Evolutionary conservation across 2,888 invertebrate genomes (phyloP), one percentile per base, ranked within the genome.

Genomic region (Polymixis lichenea): DNA sequence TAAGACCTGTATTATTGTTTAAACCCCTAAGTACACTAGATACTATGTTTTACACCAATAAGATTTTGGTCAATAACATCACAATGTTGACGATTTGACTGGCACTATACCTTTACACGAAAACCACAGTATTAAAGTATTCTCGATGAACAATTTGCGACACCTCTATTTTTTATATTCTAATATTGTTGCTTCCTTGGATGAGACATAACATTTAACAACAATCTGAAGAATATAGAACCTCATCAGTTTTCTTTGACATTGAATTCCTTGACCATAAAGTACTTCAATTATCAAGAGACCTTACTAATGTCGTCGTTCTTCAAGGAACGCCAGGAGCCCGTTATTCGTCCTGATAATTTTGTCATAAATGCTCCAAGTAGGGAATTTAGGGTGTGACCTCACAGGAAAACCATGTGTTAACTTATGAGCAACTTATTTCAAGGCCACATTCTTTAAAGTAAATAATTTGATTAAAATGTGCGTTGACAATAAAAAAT

Each of bases 281-380:
- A 70, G 53, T n/a, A 43, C 13, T 51, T 51, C 58, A 67, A 55
- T 61, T 69, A 65, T 68, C 72, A 60, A 56, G 72, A 56, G 73
- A 68, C 67, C 64, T 62, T 46, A 71, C 70, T 56, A 69, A 80
- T 71, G 86, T 70, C 69, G 58, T 71, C 62, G 56, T 61, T 77
- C 68, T 69, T 51, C 74, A 79, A 2, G 82, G 82, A 87, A 87
- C 85, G 82, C 38, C 56, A 67, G 74, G 58, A 74, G 43, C 11
- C 87, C 88, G 87, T 88, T 85, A 87, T 78, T 75, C 53, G 80
- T 80, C 68, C 85, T 77, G 87, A 87, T 88, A 88, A 85, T 32
- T 75, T 75, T 68, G 85, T 83, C 73, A 69, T 75, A 77, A 85
- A 77, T 72, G 66, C 25, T 46, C 62, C 64, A 65, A 76, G 70